phyloP scores from a whole-genome alignment of 2,113 vertebrate species.

The Regulus satrapa region DNA sequence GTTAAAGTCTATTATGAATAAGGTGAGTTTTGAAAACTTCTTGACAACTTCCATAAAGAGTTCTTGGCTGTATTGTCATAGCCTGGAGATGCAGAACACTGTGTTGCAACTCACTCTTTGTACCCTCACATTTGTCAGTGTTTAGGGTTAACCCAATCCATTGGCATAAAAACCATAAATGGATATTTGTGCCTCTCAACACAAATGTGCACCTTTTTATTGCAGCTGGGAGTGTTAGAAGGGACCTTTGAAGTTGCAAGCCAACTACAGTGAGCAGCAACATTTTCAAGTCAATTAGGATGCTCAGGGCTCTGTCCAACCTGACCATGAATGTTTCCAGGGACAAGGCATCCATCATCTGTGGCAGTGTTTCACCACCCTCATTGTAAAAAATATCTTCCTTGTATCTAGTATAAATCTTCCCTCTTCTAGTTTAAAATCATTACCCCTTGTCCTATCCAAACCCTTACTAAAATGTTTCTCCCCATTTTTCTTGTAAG shows the following conservation, averaged over 20 bases:
- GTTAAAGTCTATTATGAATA: neutral
- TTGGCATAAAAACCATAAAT: neutral
- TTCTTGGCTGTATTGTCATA: neutral
- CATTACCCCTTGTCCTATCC: neutral
- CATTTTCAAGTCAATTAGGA: neutral
- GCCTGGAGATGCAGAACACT: neutral
- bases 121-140: neutral
- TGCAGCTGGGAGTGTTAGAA: neutral
- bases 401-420: neutral
- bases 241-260: neutral
- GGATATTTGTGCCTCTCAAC: neutral
- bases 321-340: neutral
- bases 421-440: neutral
- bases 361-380: neutral
- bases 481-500: neutral
- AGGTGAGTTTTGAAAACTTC: neutral
- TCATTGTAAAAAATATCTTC: neutral
- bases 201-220: neutral
- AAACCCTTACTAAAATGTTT: neutral
- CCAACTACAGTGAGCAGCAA: neutral
- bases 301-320: neutral
- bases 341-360: neutral
- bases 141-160: neutral
- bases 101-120: neutral
- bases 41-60: neutral